Evolutionary conservation across 2,797 vertebrate genomes (phyloP), one percentile per base, ranked within the genome.

Genomic region (Sitta carolinensis): DNA sequence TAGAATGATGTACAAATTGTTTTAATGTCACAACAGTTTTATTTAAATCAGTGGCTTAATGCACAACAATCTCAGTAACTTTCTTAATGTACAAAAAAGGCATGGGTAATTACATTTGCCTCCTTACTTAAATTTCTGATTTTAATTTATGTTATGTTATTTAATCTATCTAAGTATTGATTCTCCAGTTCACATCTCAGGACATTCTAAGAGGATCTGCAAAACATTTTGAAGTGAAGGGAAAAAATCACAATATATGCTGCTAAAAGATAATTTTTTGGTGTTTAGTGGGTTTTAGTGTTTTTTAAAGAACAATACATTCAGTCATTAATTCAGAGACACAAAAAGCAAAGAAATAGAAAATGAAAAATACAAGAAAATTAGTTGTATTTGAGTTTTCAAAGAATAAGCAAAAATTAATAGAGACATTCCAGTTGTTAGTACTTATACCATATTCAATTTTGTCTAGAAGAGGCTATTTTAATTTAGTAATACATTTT

Each of bases 221-320:
- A 42, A 72, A 82, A 64, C 5, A 36, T 83, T 70, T 64, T 85
- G 25, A 50, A 47, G 26, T 77, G 23, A 64, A 32, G 42, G 14
- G 12, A 7, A 26, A 58, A 78, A 55, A 55, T 42, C 19, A 17
- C 3, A 0, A 29, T 4, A 22, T 36, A 12, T n/a, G 15, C 11
- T 9, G 74, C 43, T 84, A n/a, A n/a, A 76, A 38, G 25, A 38
- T 42, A 66, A 42, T 54, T 59, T 52, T 11, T 36, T 58, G 21
- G 6, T 2, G 16, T 54, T 52, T 32, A 40, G 43, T 21, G 7
- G 0, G 1, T 23, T 72, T 50, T 50, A 11, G 5, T 1, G 2
- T 25, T 69, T 62, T 58, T 70, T 14, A 26, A 22, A 58, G 34
- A 59, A 36, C 10, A 54, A 18, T 16, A 7, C 5, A 13, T 61